These are phyloP conservation scores for Hylia prasina DNA, from an alignment of 2,113 vertebrate genomes.

Conservation along the genomic window DNA sequence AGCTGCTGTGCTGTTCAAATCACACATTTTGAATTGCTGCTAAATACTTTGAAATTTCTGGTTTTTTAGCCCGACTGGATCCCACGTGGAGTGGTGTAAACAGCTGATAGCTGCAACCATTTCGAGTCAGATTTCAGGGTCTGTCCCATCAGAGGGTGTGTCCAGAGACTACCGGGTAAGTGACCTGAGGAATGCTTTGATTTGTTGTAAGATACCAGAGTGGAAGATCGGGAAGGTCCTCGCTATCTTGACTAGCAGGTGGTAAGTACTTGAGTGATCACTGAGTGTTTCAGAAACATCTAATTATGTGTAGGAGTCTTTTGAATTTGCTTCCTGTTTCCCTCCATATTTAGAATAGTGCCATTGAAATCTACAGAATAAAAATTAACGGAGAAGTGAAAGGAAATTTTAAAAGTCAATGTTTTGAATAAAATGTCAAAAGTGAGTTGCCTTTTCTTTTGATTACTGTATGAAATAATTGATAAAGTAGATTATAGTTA, in stretches of 20 bases:
- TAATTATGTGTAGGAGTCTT: not conserved
- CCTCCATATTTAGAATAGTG: not conserved
- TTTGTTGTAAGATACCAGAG: not conserved
- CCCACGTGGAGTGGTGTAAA: slow-evolving; percentile 98
- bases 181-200: not conserved
- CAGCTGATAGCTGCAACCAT: slow-evolving; percentile 98
- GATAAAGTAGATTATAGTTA: not conserved
- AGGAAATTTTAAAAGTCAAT: not conserved
- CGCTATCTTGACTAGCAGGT: not conserved
- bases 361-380: not conserved
- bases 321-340: not conserved
- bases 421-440: not conserved
- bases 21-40: not conserved
- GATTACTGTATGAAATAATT: not conserved
- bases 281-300: not conserved
- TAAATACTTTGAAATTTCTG: slow-evolving; percentile 9
- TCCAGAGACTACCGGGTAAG: slow-evolving; percentile 88
- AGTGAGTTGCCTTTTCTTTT: not conserved
- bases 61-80: slow-evolving; percentile 86
- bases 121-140: slow-evolving; percentile 89
- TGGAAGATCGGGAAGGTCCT: not conserved
- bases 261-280: not conserved
- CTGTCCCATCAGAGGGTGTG: slow-evolving; percentile 76
- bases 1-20: not conserved
- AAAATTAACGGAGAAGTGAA: not conserved